A percentile compares a stretch with the other conserved stretches of the same genome.
Conservation (phyloP, 2,888 invertebrate species). For the Erynnis tages region DNA sequence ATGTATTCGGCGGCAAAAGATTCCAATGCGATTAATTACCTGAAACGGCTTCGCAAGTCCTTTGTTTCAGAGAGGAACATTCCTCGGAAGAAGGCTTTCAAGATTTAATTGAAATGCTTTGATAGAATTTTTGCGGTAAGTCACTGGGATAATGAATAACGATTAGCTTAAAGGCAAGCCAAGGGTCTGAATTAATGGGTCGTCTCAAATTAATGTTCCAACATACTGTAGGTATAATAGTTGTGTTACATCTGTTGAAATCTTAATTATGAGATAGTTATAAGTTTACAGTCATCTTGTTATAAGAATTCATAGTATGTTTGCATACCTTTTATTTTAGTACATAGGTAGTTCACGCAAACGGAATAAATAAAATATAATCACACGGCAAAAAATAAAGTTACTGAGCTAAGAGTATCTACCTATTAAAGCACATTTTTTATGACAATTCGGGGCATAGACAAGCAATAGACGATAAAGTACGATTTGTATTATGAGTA, state of each 20-base stretch:
- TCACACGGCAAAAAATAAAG: too few relatives aligned
- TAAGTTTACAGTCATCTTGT: too few relatives aligned
- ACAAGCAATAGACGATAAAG: too few relatives aligned
- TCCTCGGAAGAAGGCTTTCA: slow-evolving; percentile 21
- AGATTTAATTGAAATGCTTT: slow-evolving; percentile 31
- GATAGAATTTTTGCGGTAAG: slow-evolving; percentile 45
- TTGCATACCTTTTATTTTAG: too few relatives aligned
- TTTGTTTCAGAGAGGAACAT: slow-evolving; percentile 25
- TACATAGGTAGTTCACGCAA: too few relatives aligned
- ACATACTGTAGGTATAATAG: background rate
- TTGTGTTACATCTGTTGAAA: slow-evolving; percentile 8
- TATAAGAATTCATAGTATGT: too few relatives aligned
- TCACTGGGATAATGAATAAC: slow-evolving; percentile 34
- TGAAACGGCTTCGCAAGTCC: slow-evolving; percentile 28
- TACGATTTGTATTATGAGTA: too few relatives aligned
- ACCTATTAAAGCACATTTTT: too few relatives aligned
- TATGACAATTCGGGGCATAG: too few relatives aligned
- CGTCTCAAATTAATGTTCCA: slow-evolving; percentile 11
- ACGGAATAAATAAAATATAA: too few relatives aligned
- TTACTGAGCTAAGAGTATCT: too few relatives aligned
- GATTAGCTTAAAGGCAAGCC: slow-evolving; percentile 11
- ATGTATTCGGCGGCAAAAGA: slow-evolving; percentile 30
- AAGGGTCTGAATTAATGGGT: slow-evolving; percentile 24
- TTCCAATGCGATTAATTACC: slow-evolving; percentile 29
- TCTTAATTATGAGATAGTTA: too few relatives aligned